These are phyloP conservation scores for Ctenochaetus hawaiiensis DNA, from an alignment of 2,797 vertebrate genomes.

Conservation along the genomic window DNA sequence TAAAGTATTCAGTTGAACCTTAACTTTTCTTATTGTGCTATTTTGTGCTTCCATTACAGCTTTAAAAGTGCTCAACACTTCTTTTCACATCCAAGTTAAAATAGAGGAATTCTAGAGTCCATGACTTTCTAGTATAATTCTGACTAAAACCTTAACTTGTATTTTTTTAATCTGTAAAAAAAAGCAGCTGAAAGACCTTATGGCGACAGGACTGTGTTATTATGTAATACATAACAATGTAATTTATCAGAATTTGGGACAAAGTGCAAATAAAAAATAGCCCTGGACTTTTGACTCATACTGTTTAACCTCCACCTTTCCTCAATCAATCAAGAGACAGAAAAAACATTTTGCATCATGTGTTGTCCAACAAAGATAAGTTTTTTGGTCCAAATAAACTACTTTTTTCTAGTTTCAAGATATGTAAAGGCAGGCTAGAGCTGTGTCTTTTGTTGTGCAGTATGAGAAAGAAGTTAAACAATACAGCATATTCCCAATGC, in stretches of 20 bases:
- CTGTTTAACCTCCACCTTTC: constrained; percentile 5
- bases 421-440: neutral
- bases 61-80: neutral
- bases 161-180: neutral
- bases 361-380: too few species aligned
- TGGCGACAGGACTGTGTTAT: constrained; percentile 9
- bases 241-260: neutral
- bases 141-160: neutral
- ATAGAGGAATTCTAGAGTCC: neutral
- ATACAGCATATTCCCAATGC: neutral
- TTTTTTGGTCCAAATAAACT: neutral
- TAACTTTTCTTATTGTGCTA: neutral
- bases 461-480: neutral
- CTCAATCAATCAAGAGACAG: neutral
- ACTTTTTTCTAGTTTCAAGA: neutral
- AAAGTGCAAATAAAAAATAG: constrained; percentile 13
- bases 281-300: constrained; percentile 8
- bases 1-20: neutral
- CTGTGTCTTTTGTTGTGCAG: too few species aligned
- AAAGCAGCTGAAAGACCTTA: constrained; percentile 23
- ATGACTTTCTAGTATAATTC: neutral
- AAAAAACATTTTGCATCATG: neutral
- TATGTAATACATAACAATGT: constrained; percentile 4
- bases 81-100: neutral
- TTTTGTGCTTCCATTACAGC: neutral